Percentiles rank a stretch among this genome's conserved stretches.
phyloP scores from a whole-genome alignment of 2,888 invertebrate species.

The Mechanitis mazaeus region DNA sequence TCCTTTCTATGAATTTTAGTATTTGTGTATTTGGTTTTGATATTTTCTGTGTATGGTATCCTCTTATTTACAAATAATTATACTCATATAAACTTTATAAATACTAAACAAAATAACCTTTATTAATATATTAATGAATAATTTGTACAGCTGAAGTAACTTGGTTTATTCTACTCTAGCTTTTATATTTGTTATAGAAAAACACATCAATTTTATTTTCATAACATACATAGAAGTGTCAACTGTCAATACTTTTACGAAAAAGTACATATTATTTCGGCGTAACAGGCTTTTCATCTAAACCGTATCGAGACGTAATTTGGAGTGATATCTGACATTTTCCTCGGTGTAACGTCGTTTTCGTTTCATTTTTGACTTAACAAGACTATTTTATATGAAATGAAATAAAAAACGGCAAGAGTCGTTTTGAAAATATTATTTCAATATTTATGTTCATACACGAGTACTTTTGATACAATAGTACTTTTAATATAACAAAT shows the following conservation, averaged over 20 bases:
- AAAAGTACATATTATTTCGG: not conserved
- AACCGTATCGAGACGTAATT: not conserved
- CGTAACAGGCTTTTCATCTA: not conserved
- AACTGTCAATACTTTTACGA: not conserved
- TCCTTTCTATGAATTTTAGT: too few relatives aligned
- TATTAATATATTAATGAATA: too few relatives aligned
- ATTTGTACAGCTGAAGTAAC: too few relatives aligned
- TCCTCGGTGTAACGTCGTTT: not conserved
- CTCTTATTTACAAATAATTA: too few relatives aligned
- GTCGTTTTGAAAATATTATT: not conserved
- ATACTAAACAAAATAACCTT: too few relatives aligned
- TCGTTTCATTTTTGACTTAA: not conserved
- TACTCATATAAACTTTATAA: too few relatives aligned
- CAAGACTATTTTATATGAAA: not conserved
- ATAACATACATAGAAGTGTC: not conserved
- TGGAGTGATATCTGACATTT: slow-evolving; percentile 4
- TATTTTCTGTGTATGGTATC: too few relatives aligned
- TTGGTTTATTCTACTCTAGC: too few relatives aligned
- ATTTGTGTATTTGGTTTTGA: too few relatives aligned
- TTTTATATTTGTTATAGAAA: too few relatives aligned
- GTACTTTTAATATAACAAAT: too few relatives aligned
- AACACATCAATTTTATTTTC: not conserved
- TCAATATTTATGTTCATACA: not conserved
- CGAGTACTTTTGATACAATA: too few relatives aligned
- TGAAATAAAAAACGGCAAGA: not conserved